phyloP scores from a whole-genome alignment of 2,888 invertebrate species.

The Diadromus collaris region DNA sequence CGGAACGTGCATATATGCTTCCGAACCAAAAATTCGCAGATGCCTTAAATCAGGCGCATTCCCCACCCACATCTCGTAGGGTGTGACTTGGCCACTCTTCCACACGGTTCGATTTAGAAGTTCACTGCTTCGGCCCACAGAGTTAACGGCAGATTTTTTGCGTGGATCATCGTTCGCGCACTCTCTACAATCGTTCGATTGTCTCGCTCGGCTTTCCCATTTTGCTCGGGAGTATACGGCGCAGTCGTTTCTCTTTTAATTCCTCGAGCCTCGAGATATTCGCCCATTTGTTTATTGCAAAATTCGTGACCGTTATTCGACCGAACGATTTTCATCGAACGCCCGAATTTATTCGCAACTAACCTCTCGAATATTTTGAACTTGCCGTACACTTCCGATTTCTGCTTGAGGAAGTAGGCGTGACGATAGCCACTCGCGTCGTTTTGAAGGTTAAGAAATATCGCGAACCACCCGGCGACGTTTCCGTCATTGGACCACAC shows the following conservation, averaged over 20 bases:
- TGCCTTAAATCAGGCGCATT: neutral
- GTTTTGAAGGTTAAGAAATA: neutral
- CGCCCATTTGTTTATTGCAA: neutral
- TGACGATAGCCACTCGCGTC: neutral
- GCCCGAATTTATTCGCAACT: neutral
- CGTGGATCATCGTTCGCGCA: neutral
- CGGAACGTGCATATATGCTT: neutral
- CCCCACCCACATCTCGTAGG: neutral
- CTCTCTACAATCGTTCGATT: neutral
- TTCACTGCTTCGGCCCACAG: slow-evolving; percentile 4
- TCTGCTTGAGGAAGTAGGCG: neutral
- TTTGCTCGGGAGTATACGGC: slow-evolving; percentile 1
- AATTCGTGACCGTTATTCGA: neutral
- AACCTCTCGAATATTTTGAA: neutral
- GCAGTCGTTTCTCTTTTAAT: neutral
- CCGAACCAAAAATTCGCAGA: neutral
- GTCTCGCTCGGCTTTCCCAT: neutral
- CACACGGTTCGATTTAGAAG: neutral
- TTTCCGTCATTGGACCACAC: no score
- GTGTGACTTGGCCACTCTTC: neutral
- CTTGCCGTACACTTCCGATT: neutral
- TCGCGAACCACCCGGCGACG: neutral
- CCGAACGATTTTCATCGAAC: neutral
- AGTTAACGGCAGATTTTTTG: neutral
- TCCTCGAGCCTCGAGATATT: neutral